Conservation (phyloP, 2,113 vertebrate genomes). For the Excalfactoria chinensis region DNA sequence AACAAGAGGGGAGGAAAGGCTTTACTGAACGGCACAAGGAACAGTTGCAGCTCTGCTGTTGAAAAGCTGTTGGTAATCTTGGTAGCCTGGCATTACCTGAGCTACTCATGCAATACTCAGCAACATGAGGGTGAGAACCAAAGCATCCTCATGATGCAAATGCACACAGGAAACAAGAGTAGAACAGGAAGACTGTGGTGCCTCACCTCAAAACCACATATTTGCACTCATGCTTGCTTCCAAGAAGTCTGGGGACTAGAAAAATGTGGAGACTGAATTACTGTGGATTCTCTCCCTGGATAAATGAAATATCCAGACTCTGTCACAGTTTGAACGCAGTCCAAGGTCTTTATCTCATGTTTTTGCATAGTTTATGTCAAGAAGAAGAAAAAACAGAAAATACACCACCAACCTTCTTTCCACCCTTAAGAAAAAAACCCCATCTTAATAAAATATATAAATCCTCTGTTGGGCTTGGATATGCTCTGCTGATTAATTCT, state of each 20-base stretch:
- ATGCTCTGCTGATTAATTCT: constrained; percentile 46
- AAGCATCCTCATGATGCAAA: neutral
- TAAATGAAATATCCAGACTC: constrained; percentile 47
- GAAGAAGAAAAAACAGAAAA: neutral
- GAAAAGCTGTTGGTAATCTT: neutral
- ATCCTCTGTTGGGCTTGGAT: neutral
- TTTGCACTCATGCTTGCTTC: neutral
- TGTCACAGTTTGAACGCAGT: constrained; percentile 30
- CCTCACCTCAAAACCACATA: neutral
- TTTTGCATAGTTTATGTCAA: constrained; percentile 34
- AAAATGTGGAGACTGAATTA: constrained; percentile 31
- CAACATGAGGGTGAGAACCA: neutral
- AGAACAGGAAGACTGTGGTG: neutral
- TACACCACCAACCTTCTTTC: neutral
- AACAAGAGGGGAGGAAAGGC: neutral
- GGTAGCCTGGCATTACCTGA: neutral
- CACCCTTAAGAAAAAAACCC: neutral
- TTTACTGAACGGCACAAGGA: neutral
- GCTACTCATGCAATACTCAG: neutral
- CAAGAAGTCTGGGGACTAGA: constrained; percentile 5
- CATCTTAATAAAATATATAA: neutral
- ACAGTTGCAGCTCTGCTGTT: neutral
- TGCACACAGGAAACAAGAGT: neutral
- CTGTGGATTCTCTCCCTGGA: neutral
- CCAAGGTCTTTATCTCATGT: neutral